Conservation (phyloP, 30 jellyfish, hydroid and myxozoan species). For the Pseudorhiza aurosa region DNA sequence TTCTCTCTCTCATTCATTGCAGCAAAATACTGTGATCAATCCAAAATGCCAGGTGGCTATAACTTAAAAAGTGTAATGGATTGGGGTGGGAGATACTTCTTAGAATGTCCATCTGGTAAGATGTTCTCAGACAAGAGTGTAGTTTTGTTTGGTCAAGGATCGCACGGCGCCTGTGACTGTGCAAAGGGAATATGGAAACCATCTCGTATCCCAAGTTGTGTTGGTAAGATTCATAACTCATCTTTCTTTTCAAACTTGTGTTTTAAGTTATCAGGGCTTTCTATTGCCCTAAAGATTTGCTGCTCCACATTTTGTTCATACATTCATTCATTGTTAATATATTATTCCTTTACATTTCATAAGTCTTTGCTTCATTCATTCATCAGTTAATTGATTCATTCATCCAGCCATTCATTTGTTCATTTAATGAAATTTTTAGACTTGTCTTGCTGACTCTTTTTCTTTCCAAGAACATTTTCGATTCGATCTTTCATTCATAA, state of each 20-base stretch:
- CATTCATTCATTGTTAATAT: not conserved
- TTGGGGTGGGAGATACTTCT: conserved; percentile 1
- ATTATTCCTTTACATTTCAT: too few relatives aligned
- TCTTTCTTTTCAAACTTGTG: not conserved
- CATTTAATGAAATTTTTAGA: not conserved
- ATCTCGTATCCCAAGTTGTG: conserved; percentile 76
- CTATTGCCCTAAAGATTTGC: not conserved
- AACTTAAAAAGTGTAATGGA: not conserved
- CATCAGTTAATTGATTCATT: too few relatives aligned
- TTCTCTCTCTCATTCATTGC: conserved; percentile 22
- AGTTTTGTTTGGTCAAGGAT: not conserved
- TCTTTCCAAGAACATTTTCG: too few relatives aligned
- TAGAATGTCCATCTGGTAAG: conserved; percentile 52
- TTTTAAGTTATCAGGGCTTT: not conserved
- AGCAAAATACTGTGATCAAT: conserved; percentile 72
- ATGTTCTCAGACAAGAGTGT: conserved; percentile 23
- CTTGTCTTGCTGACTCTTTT: not conserved
- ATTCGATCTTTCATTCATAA: too few relatives aligned
- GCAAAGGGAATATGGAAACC: conserved; percentile 48
- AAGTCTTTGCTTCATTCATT: not conserved
- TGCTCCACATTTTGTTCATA: not conserved
- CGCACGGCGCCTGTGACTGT: conserved; percentile 25
- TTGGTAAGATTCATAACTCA: conserved; percentile 39
- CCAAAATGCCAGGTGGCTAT: conserved; percentile 75
- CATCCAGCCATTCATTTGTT: not conserved